phyloP scores from a whole-genome alignment of 2,797 vertebrate genomes.

The Anguilla obscura region DNA sequence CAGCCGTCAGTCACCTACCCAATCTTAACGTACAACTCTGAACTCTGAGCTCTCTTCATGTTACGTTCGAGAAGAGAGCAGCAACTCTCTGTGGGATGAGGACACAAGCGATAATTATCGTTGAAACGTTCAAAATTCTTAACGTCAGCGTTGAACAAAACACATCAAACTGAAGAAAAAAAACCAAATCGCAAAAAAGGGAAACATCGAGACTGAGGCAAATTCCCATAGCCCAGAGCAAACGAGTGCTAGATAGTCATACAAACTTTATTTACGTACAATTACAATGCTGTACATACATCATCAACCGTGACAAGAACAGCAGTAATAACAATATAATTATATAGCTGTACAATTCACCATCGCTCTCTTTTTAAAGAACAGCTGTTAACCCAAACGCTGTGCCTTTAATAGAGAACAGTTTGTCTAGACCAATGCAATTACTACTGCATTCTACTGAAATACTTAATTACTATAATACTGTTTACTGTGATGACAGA shows the following conservation, averaged over 20 bases:
- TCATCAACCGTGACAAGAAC: constrained; percentile 51
- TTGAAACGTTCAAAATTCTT: constrained; percentile 6
- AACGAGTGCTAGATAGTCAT: constrained; percentile 61
- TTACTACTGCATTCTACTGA: constrained; percentile 8
- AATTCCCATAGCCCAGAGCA: constrained; percentile 59
- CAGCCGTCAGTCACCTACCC: neutral
- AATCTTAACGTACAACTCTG: neutral
- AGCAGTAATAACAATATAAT: constrained; percentile 43
- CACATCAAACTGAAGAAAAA: constrained; percentile 49
- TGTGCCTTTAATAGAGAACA: constrained; percentile 25
- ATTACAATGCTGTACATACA: constrained; percentile 63
- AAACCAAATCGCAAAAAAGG: constrained; percentile 41
- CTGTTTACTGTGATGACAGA: neutral
- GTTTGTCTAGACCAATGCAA: constrained; percentile 25
- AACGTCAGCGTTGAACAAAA: constrained; percentile 41
- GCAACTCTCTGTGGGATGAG: constrained; percentile 11
- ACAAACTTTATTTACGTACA: constrained; percentile 66
- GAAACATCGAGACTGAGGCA: constrained; percentile 48
- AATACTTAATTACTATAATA: constrained; percentile 27
- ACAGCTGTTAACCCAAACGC: constrained; percentile 47
- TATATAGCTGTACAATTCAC: constrained; percentile 43
- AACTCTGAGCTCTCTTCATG: neutral
- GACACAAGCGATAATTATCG: neutral
- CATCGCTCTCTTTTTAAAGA: constrained; percentile 63
- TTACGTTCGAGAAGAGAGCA: neutral